Evolutionary conservation across 2,888 invertebrate genomes (phyloP).

Genomic region (Melikaiella ostensackeni): DNA sequence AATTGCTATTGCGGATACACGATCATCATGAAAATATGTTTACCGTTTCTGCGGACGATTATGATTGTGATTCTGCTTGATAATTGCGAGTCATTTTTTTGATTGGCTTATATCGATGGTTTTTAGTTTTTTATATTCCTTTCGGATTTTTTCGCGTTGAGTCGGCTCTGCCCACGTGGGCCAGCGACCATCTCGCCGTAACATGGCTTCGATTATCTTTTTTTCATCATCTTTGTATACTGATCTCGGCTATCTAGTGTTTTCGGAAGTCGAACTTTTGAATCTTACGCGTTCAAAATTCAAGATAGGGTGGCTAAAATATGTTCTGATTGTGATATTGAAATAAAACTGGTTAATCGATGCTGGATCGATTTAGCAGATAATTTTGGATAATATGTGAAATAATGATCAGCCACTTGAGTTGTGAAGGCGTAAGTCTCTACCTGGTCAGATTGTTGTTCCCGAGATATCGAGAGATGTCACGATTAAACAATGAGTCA

Average conservation of each 20-base stretch:
- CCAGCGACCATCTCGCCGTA: constrained; percentile 65
- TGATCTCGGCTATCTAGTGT: constrained; percentile 51
- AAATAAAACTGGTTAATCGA: background rate
- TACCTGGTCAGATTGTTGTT: background rate
- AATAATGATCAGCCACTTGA: background rate
- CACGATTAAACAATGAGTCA: constrained; percentile 55
- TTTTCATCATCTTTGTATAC: constrained; percentile 48
- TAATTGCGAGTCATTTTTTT: constrained; percentile 43
- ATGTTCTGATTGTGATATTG: background rate
- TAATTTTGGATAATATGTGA: background rate
- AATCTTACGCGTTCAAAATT: constrained; percentile 47
- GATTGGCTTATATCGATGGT: constrained; percentile 31
- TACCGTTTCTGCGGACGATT: constrained; percentile 39
- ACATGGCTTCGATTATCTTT: constrained; percentile 60
- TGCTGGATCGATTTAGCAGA: background rate
- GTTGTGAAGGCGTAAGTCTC: background rate
- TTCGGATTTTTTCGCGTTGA: constrained; percentile 52
- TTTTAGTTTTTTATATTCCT: constrained; percentile 51
- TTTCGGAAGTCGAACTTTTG: constrained; percentile 47
- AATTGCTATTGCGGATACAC: constrained; percentile 30
- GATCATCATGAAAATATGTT: constrained; percentile 13
- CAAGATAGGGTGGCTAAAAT: background rate
- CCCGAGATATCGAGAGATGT: constrained; percentile 47
- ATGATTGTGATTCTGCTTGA: constrained; percentile 38
- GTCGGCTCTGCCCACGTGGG: constrained; percentile 64